Conservation (phyloP, 2,797 vertebrate species). For the Cyclura pinguis region DNA sequence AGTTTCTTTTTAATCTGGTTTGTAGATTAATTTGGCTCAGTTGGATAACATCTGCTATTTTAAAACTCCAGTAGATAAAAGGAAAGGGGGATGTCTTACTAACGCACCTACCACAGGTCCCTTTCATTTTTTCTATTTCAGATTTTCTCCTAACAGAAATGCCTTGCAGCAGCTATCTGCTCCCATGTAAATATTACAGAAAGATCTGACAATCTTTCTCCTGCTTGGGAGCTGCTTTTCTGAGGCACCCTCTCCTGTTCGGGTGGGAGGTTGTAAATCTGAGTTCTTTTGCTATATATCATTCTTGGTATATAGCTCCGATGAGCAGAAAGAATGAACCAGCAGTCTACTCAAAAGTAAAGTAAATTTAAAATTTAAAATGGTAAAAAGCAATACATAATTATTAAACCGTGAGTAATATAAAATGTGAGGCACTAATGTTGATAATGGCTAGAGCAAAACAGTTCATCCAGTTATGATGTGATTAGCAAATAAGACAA, state of each 20-base stretch:
- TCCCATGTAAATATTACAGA: constrained; percentile 26
- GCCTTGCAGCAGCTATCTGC: neutral
- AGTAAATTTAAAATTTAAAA: too few relatives aligned
- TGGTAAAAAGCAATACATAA: too few relatives aligned
- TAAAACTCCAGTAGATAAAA: constrained; percentile 73
- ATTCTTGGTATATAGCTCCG: neutral
- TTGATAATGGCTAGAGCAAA: too few relatives aligned
- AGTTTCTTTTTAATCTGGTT: constrained; percentile 73
- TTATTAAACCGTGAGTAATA: too few relatives aligned
- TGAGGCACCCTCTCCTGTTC: constrained; percentile 45
- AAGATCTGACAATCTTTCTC: constrained; percentile 12
- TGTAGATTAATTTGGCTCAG: constrained; percentile 80
- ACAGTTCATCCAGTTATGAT: too few relatives aligned
- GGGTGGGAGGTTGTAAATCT: neutral
- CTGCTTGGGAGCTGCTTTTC: constrained; percentile 40
- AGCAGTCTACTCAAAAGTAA: too few relatives aligned
- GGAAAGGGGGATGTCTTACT: constrained; percentile 68
- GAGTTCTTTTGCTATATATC: neutral
- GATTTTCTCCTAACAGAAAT: constrained; percentile 43
- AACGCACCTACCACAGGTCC: constrained; percentile 48
- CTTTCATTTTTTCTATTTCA: constrained; percentile 51
- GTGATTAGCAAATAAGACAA: too few relatives aligned
- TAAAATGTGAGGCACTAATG: too few relatives aligned
- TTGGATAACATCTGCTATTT: constrained; percentile 65
- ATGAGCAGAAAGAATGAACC: too few relatives aligned